Evolutionary conservation across 2,113 vertebrate species (phyloP).

Genomic region (Pontoporia blainvillei): DNA sequence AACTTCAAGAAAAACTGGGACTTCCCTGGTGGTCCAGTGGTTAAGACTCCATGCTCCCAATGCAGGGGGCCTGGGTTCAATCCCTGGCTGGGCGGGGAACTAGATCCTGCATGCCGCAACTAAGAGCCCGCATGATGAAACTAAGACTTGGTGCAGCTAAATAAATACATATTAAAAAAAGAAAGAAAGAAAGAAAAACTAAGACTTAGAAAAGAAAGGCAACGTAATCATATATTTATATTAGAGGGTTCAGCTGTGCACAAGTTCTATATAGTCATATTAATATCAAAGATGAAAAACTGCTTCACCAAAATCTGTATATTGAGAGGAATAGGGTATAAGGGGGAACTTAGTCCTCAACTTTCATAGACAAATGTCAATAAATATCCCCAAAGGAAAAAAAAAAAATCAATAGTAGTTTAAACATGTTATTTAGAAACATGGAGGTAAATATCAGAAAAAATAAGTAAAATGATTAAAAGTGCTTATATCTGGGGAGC

Average conservation of each 20-base stretch:
- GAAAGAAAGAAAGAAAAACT: neutral
- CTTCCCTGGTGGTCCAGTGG: neutral
- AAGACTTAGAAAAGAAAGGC: neutral
- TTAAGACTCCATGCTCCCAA: too few relatives aligned
- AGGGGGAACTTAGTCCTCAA: neutral
- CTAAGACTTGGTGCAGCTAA: too few relatives aligned
- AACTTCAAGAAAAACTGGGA: constrained; percentile 17
- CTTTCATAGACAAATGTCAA: neutral
- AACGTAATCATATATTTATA: neutral
- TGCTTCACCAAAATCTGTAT: neutral
- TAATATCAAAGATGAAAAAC: neutral
- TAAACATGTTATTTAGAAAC: neutral
- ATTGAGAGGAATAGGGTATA: neutral
- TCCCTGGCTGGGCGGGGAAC: too few relatives aligned
- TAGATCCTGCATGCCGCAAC: too few relatives aligned
- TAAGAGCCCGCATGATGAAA: too few relatives aligned
- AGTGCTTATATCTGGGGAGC: neutral
- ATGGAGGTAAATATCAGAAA: neutral
- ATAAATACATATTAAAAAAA: too few relatives aligned
- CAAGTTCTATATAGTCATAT: neutral
- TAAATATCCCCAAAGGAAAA: neutral
- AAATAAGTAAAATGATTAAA: constrained; percentile 16
- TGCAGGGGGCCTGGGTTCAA: too few relatives aligned
- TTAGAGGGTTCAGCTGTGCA: neutral
- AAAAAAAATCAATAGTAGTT: neutral